Conservation (phyloP, 92 coral and sea anemone genomes). For the Muricea muricata region DNA sequence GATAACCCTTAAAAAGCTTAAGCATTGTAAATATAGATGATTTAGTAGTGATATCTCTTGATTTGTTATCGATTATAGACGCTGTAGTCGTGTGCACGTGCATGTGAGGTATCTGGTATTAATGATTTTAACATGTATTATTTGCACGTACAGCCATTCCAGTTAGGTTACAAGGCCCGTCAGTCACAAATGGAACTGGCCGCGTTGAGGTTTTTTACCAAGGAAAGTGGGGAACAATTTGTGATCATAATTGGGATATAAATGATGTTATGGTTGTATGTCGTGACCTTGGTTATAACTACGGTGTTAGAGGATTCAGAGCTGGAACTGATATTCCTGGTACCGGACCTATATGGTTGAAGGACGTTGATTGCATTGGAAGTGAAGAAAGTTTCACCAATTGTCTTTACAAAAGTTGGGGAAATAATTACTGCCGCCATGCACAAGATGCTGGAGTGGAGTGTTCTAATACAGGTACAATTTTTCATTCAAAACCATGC, state of each 20-base stretch:
- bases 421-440: not conserved
- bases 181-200: not conserved
- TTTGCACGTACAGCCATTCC: not conserved
- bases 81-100: too few species aligned
- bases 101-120: too few species aligned
- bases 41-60: too few species aligned
- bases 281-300: not conserved
- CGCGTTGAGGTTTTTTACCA: not conserved
- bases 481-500: too few species aligned
- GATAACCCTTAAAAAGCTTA: too few species aligned
- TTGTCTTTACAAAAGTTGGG: not conserved
- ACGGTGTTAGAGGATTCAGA: too few species aligned
- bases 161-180: not conserved
- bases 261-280: not conserved
- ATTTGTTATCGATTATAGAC: too few species aligned
- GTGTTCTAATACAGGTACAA: not conserved
- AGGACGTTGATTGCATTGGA: not conserved
- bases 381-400: not conserved
- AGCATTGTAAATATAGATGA: too few species aligned
- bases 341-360: not conserved
- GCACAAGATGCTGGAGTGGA: not conserved
- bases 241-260: not conserved
- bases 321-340: not conserved
- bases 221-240: slow-evolving; percentile 15
- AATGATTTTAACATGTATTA: too few species aligned